Base-by-base conservation (phyloP, 2,797 vertebrate species). In the Myotis myotis region DNA sequence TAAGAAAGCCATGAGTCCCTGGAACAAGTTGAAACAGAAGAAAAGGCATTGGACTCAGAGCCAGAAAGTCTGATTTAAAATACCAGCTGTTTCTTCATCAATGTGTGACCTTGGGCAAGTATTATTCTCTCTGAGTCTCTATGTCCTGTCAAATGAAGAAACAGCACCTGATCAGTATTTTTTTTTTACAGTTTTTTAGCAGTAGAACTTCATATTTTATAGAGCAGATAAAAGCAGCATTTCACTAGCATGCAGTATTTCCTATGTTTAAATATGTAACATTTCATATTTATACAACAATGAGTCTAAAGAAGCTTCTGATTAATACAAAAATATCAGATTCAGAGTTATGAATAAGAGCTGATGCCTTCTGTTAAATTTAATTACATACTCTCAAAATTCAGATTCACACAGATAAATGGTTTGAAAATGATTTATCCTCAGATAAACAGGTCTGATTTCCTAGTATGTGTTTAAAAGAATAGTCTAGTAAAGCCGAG, bases 21-120 rank as follows among this genome's bases (percentile, higher is more conserved):
- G 89, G 78, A 94, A 96, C 87, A 96, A 94, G 87, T 60, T 79
- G 87, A 97, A 98, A 98, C 97, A 96, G 96, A 97, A 86, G 80
- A 75, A 82, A 96, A 74, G 44, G 17, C 68, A 68, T 36, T 51
- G 7, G 44, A 89, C 51, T 80, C 44, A 88, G 71, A 97, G 87
- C 78, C 79, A 53, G 93, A 86, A 97, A 89, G 92, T 94, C 96
- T 95, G 78, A 88, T 85, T 97, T 97, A 95, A 97, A 98, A 97
- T 94, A 92, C 91, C 93, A 95, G 85, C 53, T 91, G 93, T 93
- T 96, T 87, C 60, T 95, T 89, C 68, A 89, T 97, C 71, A 75
- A 30, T 95, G 57, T 74, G 91, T 86, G 95, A 95, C 96, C 74
- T 95, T 96, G 80, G 72, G 75, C 95, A 97, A 96, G 88, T 96